These are phyloP conservation scores for Polydrusus cervinus DNA, from an alignment of 2,888 invertebrate genomes.

Conservation along the genomic window DNA sequence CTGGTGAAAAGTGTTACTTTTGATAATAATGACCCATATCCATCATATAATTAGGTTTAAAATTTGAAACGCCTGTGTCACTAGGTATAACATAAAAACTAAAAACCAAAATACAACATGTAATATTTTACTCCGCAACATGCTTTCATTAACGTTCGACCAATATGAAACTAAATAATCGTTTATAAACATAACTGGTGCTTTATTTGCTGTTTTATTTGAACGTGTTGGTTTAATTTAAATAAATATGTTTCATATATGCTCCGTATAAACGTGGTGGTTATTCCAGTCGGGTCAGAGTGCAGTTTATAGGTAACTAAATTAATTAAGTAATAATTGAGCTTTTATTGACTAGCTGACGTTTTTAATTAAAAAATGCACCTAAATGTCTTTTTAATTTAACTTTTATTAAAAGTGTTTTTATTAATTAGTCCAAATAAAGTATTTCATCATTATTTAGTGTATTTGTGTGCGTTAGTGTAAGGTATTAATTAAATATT, in stretches of 20 bases:
- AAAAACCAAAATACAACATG: background rate
- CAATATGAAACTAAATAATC: conserved; percentile 6
- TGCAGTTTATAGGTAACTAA: background rate
- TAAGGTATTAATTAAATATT: too few species aligned
- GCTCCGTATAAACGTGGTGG: background rate
- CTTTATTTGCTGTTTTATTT: conserved; percentile 22
- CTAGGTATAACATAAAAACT: background rate
- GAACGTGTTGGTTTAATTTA: conserved; percentile 15
- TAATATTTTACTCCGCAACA: background rate
- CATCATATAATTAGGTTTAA: too few species aligned
- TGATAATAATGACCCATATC: too few species aligned
- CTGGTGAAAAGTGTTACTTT: too few species aligned
- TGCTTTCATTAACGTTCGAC: background rate
- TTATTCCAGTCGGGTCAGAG: conserved; percentile 22
- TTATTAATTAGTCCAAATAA: too few species aligned
- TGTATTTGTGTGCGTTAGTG: too few species aligned
- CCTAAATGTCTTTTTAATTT: background rate
- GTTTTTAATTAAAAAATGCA: background rate
- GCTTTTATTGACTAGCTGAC: background rate
- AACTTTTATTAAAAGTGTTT: too few species aligned
- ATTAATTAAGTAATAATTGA: conserved; percentile 3
- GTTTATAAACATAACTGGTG: conserved; percentile 14
- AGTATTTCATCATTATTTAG: too few species aligned
- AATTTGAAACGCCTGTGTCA: too few species aligned
- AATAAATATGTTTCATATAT: conserved; percentile 19